These are phyloP conservation scores for Sarcophaga carnaria DNA, from an alignment of 2,888 invertebrate genomes.

Conservation along the genomic window DNA sequence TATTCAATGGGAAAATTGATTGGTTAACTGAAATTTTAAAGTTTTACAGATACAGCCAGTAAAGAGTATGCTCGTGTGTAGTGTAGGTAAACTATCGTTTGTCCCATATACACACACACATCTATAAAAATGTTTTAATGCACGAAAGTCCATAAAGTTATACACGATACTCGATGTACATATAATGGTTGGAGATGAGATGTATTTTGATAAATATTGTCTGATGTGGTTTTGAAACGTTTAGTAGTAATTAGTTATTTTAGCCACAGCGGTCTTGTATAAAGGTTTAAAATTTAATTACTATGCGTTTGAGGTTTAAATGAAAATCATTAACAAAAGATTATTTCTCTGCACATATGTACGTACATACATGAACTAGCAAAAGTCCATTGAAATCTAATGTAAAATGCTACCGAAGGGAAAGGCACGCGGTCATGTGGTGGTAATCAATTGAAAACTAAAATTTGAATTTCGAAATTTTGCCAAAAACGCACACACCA, in stretches of 20 bases:
- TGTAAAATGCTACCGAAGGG: slow-evolving; percentile 2
- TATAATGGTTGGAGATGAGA: not conserved
- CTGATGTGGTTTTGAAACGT: slow-evolving; percentile 74
- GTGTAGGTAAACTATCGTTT: not conserved
- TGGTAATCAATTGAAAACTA: not conserved
- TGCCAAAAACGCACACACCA: not conserved
- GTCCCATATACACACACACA: not conserved
- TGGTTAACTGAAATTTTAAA: slow-evolving; percentile 53
- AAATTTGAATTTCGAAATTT: slow-evolving; percentile 12
- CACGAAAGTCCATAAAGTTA: too few species aligned
- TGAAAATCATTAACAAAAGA: slow-evolving; percentile 63
- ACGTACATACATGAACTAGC: not conserved
- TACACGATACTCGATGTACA: not conserved
- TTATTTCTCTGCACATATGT: slow-evolving; percentile 36
- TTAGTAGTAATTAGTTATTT: slow-evolving; percentile 78
- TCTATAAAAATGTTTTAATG: not conserved
- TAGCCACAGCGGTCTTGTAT: slow-evolving; percentile 73
- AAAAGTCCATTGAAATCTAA: not conserved
- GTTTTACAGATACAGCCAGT: not conserved
- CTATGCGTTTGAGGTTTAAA: slow-evolving; percentile 63
- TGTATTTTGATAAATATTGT: slow-evolving; percentile 53
- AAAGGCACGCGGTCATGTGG: not conserved
- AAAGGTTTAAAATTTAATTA: slow-evolving; percentile 67
- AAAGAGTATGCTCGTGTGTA: not conserved
- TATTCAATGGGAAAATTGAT: slow-evolving; percentile 63